Evolutionary conservation across 1,140 invertebrate genomes (phyloP).

Genomic region (Cephus cinctus): DNA sequence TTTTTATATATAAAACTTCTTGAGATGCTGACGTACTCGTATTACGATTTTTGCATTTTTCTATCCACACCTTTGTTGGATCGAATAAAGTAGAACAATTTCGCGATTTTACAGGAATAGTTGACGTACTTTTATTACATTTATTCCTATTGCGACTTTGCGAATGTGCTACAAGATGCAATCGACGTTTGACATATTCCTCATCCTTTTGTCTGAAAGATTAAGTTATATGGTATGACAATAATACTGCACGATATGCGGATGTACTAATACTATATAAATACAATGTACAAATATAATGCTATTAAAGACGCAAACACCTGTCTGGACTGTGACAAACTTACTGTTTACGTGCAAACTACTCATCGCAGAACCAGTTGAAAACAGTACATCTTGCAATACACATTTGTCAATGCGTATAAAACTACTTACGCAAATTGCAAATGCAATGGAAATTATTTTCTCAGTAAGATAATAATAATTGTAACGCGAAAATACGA

Average conservation of each 20-base stretch:
- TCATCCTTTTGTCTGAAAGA: conserved; percentile 39
- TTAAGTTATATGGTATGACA: neutral
- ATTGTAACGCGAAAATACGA: conserved; percentile 1
- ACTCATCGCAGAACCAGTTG: no score
- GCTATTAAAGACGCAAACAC: no score
- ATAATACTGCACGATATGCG: no score
- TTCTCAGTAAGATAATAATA: neutral
- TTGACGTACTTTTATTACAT: conserved; percentile 3
- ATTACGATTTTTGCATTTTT: conserved; percentile 32
- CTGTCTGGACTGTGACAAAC: no score
- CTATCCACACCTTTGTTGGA: conserved; percentile 43
- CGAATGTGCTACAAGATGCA: conserved; percentile 14
- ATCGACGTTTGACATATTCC: conserved; percentile 28
- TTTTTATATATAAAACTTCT: conserved; percentile 41
- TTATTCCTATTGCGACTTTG: conserved; percentile 14
- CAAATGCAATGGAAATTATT: neutral
- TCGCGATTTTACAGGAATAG: conserved; percentile 3
- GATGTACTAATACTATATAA: no score
- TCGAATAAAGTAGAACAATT: conserved; percentile 34
- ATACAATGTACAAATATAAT: no score
- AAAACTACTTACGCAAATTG: no score
- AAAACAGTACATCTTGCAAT: no score
- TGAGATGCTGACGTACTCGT: conserved; percentile 7
- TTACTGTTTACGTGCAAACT: no score
- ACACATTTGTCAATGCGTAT: no score